Evolutionary conservation across 2,888 invertebrate genomes (phyloP).

Genomic region (Athalia rosae): DNA sequence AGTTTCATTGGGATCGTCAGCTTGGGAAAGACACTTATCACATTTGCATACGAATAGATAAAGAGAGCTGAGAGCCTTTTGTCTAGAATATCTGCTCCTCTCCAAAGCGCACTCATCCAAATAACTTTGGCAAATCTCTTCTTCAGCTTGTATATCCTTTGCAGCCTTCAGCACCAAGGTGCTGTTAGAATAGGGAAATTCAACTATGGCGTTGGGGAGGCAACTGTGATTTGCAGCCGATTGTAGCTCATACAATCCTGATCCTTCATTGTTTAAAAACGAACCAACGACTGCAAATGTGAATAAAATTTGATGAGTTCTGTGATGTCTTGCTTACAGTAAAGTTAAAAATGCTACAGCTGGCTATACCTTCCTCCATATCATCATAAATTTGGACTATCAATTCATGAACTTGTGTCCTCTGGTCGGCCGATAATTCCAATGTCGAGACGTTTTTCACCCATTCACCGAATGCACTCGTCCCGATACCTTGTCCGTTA

Average conservation of each 20-base stretch:
- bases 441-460: slow-evolving; percentile 84
- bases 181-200: slow-evolving; percentile 89
- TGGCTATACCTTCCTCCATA: slow-evolving; percentile 83
- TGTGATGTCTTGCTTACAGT: background rate
- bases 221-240: slow-evolving; percentile 96
- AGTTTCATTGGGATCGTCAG: slow-evolving; percentile 86
- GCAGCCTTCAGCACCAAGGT: slow-evolving; percentile 84
- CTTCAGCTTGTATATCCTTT: slow-evolving; percentile 83
- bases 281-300: slow-evolving; percentile 80
- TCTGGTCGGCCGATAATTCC: slow-evolving; percentile 80
- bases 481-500: slow-evolving; percentile 97
- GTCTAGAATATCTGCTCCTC: slow-evolving; percentile 90
- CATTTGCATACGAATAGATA: slow-evolving; percentile 91
- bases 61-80: slow-evolving; percentile 86
- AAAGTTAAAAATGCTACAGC: background rate
- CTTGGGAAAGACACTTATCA: slow-evolving; percentile 84
- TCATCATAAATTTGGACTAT: slow-evolving; percentile 89
- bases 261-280: slow-evolving; percentile 94
- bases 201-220: slow-evolving; percentile 88
- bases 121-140: slow-evolving; percentile 94
- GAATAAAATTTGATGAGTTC: slow-evolving; percentile 49
- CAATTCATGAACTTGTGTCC: slow-evolving; percentile 81
- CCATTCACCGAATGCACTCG: slow-evolving; percentile 93
- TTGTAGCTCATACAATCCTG: slow-evolving; percentile 90
- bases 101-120: slow-evolving; percentile 88